Conservation (phyloP, 2,797 vertebrate species). For the Enteromius radiatus region DNA sequence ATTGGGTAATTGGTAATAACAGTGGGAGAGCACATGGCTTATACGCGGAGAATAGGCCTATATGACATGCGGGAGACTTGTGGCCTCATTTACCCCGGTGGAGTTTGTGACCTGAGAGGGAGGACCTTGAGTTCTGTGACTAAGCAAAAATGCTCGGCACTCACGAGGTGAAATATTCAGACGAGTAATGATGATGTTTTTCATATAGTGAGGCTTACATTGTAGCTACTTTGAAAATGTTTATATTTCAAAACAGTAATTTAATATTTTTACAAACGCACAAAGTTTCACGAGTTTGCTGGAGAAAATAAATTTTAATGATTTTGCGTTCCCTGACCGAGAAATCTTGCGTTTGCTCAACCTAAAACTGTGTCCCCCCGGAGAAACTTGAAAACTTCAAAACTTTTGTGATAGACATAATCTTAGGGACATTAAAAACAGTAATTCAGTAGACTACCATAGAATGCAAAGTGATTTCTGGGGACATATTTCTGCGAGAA, state of each 20-base stretch:
- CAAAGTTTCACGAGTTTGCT: not conserved
- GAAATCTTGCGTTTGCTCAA: not conserved
- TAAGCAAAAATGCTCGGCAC: constrained; percentile 7
- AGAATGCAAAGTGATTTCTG: not conserved
- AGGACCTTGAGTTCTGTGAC: constrained; percentile 15
- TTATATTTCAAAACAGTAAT: not conserved
- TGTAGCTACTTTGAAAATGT: not conserved
- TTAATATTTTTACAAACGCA: too few species aligned
- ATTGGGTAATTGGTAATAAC: constrained; percentile 57
- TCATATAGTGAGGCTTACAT: not conserved
- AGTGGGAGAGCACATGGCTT: constrained; percentile 57
- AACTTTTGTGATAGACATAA: not conserved
- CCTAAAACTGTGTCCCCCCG: too few species aligned
- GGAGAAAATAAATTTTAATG: not conserved
- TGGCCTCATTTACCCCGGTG: constrained; percentile 57
- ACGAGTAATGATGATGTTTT: not conserved
- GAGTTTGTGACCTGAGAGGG: constrained; percentile 37
- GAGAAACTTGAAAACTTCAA: not conserved
- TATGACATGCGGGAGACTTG: constrained; percentile 50
- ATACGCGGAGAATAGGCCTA: constrained; percentile 24
- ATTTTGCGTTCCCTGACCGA: not conserved
- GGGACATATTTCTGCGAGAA: not conserved
- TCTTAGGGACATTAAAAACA: not conserved
- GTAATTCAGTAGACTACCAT: not conserved
- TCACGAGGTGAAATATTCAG: not conserved